phyloP scores from a whole-genome alignment of 1,140 invertebrate species.

The Drosophila baimaii region DNA sequence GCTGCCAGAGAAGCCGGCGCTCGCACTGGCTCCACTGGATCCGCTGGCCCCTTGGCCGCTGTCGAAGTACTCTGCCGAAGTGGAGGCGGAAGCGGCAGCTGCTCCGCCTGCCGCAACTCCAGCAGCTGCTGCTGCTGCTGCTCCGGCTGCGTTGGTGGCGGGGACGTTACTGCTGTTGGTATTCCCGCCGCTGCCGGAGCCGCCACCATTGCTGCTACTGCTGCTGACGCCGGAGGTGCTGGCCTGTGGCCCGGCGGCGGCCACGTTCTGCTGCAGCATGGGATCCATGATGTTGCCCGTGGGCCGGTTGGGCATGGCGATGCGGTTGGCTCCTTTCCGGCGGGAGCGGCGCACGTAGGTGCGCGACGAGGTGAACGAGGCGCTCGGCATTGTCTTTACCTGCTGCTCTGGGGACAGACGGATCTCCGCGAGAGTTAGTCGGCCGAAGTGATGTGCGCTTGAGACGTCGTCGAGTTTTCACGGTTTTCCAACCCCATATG shows the following conservation, averaged over 20 bases:
- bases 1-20: slow-evolving; percentile 45
- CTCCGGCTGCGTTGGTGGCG: slow-evolving; percentile 17
- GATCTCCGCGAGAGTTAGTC: slow-evolving; percentile 38
- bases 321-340: slow-evolving; percentile 93
- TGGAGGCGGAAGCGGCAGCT: slow-evolving; percentile 26
- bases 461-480: slow-evolving; percentile 55
- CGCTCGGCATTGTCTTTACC: slow-evolving; percentile 91
- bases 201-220: slow-evolving; percentile 6
- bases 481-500: slow-evolving; percentile 77
- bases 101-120: slow-evolving; percentile 13
- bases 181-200: background rate
- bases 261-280: slow-evolving; percentile 88
- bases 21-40: slow-evolving; percentile 20
- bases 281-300: slow-evolving; percentile 85
- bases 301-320: slow-evolving; percentile 91
- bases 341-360: slow-evolving; percentile 92
- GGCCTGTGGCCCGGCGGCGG: slow-evolving; percentile 85
- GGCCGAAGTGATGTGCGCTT: slow-evolving; percentile 44
- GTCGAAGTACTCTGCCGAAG: slow-evolving; percentile 66
- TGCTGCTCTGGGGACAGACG: slow-evolving; percentile 1
- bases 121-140: slow-evolving; percentile 13
- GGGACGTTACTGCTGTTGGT: slow-evolving; percentile 16
- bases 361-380: slow-evolving; percentile 93
- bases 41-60: slow-evolving; percentile 64
- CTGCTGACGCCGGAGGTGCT: slow-evolving; percentile 17